Conservation (phyloP, 2,888 invertebrate genomes). For the Drosophila anceps region DNA sequence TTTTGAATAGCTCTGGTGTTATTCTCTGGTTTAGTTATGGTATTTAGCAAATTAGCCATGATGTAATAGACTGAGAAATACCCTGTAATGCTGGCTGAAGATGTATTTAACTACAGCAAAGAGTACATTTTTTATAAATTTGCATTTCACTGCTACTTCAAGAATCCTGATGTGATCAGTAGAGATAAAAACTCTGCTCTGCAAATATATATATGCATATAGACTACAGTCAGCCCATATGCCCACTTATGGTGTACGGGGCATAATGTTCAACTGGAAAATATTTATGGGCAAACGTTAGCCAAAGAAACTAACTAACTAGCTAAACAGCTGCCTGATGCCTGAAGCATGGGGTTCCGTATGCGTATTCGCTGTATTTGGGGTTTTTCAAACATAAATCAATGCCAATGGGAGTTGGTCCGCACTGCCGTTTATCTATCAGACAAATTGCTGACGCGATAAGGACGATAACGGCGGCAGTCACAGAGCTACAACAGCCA, state of each 20-base stretch:
- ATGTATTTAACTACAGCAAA: not conserved
- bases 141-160: no score
- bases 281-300: constrained; percentile 52
- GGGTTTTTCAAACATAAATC: constrained; percentile 64
- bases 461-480: constrained; percentile 51
- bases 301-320: constrained; percentile 40
- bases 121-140: not conserved
- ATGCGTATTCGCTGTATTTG: constrained; percentile 9
- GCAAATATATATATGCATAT: not conserved
- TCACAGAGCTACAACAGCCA: constrained; percentile 39
- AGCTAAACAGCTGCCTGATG: constrained; percentile 25
- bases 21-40: not conserved
- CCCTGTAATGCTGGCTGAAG: not conserved
- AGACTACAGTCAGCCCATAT: not conserved
- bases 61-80: not conserved
- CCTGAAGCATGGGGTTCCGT: not conserved
- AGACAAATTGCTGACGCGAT: constrained; percentile 63
- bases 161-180: no score
- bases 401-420: constrained; percentile 64
- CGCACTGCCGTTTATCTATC: constrained; percentile 42
- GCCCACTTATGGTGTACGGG: not conserved
- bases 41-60: not conserved
- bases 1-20: not conserved
- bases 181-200: no score
- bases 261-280: constrained; percentile 37